phyloP scores from a whole-genome alignment of 2,113 vertebrate genomes.

The Corydoras sp. region DNA sequence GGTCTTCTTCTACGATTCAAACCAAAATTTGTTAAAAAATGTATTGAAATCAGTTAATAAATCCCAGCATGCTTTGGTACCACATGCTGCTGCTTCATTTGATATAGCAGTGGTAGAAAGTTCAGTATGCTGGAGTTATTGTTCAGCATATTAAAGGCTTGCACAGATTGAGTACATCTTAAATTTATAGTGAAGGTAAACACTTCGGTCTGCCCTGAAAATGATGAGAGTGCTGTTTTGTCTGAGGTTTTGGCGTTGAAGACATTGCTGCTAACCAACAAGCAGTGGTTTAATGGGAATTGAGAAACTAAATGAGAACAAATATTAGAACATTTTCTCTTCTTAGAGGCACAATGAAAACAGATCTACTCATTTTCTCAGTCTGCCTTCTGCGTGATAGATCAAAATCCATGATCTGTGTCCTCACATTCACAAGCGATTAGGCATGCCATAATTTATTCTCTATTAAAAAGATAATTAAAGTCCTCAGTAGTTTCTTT shows the following conservation, averaged over 20 bases:
- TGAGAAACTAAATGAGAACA: not conserved
- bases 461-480: conserved; percentile 68
- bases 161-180: not conserved
- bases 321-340: conserved; percentile 19
- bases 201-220: no score
- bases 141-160: conserved; percentile 1
- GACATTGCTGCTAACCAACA: conserved; percentile 1
- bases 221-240: no score
- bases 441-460: conserved; percentile 68
- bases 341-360: conserved; percentile 32
- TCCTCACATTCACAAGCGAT: conserved; percentile 69
- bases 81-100: not conserved
- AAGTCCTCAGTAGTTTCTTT: conserved; percentile 68
- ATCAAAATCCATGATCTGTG: conserved; percentile 61
- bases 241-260: not conserved
- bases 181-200: no score
- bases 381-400: conserved; percentile 45
- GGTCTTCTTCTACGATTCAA: not conserved
- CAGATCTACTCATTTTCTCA: conserved; percentile 34
- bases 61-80: not conserved
- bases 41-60: not conserved
- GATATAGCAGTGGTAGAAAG: not conserved
- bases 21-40: not conserved
- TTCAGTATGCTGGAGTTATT: not conserved
- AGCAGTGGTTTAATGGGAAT: not conserved